Evolutionary conservation across 2,797 vertebrate genomes (phyloP), one percentile per base, ranked within the genome.

Genomic region (Synanceia verrucosa): DNA sequence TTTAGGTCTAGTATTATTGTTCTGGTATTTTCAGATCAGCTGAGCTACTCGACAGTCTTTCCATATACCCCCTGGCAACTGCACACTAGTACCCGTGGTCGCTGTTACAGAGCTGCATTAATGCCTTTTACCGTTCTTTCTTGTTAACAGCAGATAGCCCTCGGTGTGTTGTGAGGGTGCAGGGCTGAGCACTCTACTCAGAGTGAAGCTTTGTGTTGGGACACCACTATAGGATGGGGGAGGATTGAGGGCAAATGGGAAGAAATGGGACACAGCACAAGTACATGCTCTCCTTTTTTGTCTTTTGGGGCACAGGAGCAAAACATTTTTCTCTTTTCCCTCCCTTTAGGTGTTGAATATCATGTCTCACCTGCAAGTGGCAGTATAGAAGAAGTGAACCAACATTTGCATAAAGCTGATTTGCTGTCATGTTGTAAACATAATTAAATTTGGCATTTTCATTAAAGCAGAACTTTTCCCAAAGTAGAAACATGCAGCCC

Each of bases 261-360:
- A 52, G 37, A 58, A 70, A 26, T 60, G 46, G 73, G 67, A 58
- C 19, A 9, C 13, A 44, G 16, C 26, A 55, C 24, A 48, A 68
- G 59, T 26, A 66, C 68, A 73, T 18, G 5, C 8, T 70, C 24
- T 70, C 14, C 28, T 64, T 65, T 82, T 58, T 50, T 19, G n/a
- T n/a, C 4, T 41, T 23, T 34, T 56, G 37, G 3, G 39, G 6
- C 65, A 39, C 5, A 19, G 51, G 41, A 23, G 3, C 4, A 13
- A 52, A 53, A 19, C 12, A 36, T 46, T 52, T n/a, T 57, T 56
- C 39, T 51, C n/a, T 26, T 69, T 31, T 39, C 14, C 18, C 18
- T 61, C 26, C 48, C 13, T 11, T 21, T 1, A 13, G 58, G 31
- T 48, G 33, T 12, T 33, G 10, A 55, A 61, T 18, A 53, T 21